Evolutionary conservation across 2,888 invertebrate genomes (phyloP), one percentile per base, ranked within the genome.

Genomic region (Pogonocherus hispidulus): DNA sequence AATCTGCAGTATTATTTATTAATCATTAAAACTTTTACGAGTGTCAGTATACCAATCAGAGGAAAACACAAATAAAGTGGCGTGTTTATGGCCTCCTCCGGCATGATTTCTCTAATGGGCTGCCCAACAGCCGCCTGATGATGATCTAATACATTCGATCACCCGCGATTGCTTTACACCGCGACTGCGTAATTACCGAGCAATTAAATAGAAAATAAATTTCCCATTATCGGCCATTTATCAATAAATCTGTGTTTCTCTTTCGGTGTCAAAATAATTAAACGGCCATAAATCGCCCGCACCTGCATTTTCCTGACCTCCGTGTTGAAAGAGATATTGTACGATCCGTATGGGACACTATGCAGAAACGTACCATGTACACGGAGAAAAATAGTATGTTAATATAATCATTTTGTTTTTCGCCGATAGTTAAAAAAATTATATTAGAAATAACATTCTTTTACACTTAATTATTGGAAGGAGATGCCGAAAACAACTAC

Each of bases 201-300:
- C 44, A 44, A 14, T 18, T 44, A 44, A 44, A 44, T 14, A 14
- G 18, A 44, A 44, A 44, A 44, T 44, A 44, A 32, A 46, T 46
- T 57, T 37, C 44, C 6, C 44, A 14, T 57, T 46, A 44, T 41
- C 57, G 46, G 44, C 8, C 5, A 57, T 23, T 27, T 46, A 57
- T 57, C 57, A 27, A 57, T 57, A 57, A 57, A 57, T 57, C 57
- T 57, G 11, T 57, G 44, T 57, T 44, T 57, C 46, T 44, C 44
- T 44, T 57, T 57, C 44, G 57, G 57, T 57, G 46, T 57, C 57
- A 57, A 57, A 57, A 57, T 46, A 57, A 57, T 57, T 57, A 57
- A 57, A 57, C 44, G 18, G 14, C 16, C 27, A 22, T 57, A 57
- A 46, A 57, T 57, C 16, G 14, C 44, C 16, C 14, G 19, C 5